These are phyloP conservation scores for Patiria miniata DNA, from an alignment of 35 echinoderm and acorn worm species.

Conservation along the genomic window DNA sequence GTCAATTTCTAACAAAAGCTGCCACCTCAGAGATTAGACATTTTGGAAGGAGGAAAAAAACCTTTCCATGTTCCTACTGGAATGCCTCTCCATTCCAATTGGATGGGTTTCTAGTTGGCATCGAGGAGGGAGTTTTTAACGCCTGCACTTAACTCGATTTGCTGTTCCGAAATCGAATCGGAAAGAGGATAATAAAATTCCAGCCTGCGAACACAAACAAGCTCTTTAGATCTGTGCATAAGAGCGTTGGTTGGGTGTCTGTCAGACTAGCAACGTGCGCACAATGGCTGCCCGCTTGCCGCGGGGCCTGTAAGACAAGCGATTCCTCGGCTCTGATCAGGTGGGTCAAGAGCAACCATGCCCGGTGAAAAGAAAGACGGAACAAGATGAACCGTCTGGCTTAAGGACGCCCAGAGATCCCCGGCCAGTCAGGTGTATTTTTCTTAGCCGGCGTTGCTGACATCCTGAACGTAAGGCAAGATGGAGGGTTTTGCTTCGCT, in stretches of 20 bases:
- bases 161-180: slow-evolving; percentile 24
- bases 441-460: neutral
- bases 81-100: neutral
- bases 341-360: neutral
- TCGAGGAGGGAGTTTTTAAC: slow-evolving; percentile 18
- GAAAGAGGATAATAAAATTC: slow-evolving; percentile 21
- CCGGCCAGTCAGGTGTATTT: slow-evolving; percentile 12
- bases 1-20: slow-evolving; percentile 19
- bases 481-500: neutral
- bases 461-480: neutral
- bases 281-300: neutral
- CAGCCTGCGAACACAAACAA: slow-evolving; percentile 13
- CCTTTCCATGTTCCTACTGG: neutral
- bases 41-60: neutral
- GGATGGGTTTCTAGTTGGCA: slow-evolving; percentile 8
- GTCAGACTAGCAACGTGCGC: neutral
- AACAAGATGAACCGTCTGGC: neutral
- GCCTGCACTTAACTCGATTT: slow-evolving; percentile 17
- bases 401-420: neutral
- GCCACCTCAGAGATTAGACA: neutral
- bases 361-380: neutral
- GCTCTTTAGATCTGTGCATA: slow-evolving; percentile 14
- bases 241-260: neutral
- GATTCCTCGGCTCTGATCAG: neutral
- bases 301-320: neutral